Evolutionary conservation across 1,140 invertebrate genomes (phyloP).

Genomic region (Rhyzopertha dominica): DNA sequence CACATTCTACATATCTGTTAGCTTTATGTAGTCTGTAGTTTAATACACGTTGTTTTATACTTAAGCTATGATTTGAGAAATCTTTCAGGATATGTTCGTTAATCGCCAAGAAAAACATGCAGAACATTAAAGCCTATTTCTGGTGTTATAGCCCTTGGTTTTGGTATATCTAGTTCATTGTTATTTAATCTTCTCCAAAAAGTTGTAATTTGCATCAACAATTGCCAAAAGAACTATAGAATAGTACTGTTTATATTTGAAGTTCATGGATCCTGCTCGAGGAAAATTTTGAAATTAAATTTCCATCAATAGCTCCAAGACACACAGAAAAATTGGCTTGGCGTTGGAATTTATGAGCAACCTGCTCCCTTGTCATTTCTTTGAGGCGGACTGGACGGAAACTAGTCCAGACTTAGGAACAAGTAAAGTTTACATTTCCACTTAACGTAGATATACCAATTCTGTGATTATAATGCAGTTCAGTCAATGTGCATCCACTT

Average conservation of each 20-base stretch:
- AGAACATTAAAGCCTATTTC: constrained; percentile 5
- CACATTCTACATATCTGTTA: constrained; percentile 45
- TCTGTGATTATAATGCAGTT: constrained; percentile 38
- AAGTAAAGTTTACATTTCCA: constrained; percentile 33
- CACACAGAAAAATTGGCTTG: constrained; percentile 39
- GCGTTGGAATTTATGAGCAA: constrained; percentile 31
- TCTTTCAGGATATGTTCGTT: constrained; percentile 15
- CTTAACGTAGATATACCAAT: constrained; percentile 35
- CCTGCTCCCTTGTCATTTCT: constrained; percentile 26
- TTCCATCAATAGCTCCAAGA: constrained; percentile 39
- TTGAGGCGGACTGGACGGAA: constrained; percentile 27
- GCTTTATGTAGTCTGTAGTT: too few species aligned
- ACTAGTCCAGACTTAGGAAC: constrained; percentile 30
- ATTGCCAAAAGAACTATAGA: constrained; percentile 33
- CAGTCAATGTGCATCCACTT: constrained; percentile 33
- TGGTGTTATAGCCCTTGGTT: constrained; percentile 13
- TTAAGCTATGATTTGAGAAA: constrained; percentile 19
- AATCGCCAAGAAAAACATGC: constrained; percentile 7
- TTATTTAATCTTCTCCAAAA: constrained; percentile 21
- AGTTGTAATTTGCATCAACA: constrained; percentile 42
- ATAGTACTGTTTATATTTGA: constrained; percentile 44
- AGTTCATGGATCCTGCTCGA: constrained; percentile 34
- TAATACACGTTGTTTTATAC: constrained; percentile 30
- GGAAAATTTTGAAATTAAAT: constrained; percentile 24
- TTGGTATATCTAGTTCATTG: constrained; percentile 8